Evolutionary conservation across 2,888 invertebrate species (phyloP), one percentile per base, ranked within the genome.

Genomic region (Erebia aethiops): DNA sequence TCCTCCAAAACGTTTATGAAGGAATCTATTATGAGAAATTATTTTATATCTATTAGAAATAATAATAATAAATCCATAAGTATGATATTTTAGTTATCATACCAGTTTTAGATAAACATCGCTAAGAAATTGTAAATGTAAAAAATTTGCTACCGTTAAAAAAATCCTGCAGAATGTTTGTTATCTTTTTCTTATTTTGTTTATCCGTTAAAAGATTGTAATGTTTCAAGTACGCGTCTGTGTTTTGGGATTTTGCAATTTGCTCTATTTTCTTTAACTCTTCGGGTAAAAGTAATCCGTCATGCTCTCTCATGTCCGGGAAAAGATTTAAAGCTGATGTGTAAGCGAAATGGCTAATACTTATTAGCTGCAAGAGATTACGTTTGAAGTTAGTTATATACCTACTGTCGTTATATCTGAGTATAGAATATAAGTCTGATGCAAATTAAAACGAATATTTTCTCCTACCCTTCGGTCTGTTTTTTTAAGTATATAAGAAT

Each of bases 231-330:
- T 80, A 80, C 18, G 85, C 77, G n/a, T 81, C 85, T 0, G 85
- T 79, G 43, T 80, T 82, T 73, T 87, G 85, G 3, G 79, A 69
- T 71, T 85, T 89, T 0, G 87, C 89, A 74, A 82, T 80, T 5
- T 74, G 74, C 78, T 88, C 85, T 69, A 92, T 87, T 0, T 64
- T 74, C 41, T 79, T 77, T 0, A 91, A 78, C 78, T 92, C 92
- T 35, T 87, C 86, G 0, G 81, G 76, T 13, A 80, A 87, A 67
- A 93, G 73, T 0, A 93, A 77, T 2, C 86, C 87, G 72, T 90
- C 89, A 35, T 93, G 92, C 69, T 93, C 92, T 75, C 86, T 87
- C 90, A 93, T 92, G 61, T 89, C 89, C 3, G 94, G 94, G 74
- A 92, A 94, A 3, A 93, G 80, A 75, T 94, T 93, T 11, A 93